A percentile compares a stretch with the other conserved stretches of the same genome.
Conservation (phyloP, 2,113 vertebrate genomes). For the Sisor rabdophorus region DNA sequence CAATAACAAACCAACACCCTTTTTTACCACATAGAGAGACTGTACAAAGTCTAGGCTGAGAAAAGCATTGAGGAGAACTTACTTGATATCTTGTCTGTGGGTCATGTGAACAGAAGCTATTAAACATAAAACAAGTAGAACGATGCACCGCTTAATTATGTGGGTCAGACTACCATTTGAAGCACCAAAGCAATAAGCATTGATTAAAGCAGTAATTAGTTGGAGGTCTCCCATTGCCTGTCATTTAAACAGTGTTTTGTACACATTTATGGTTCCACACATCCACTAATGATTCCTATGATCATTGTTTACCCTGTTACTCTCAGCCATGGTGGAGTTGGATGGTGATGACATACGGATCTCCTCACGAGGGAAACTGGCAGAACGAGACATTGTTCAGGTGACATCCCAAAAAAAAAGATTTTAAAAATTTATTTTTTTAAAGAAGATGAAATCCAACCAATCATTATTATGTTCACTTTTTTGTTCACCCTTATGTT, state of each 20-base stretch:
- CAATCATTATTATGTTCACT: slow-evolving; percentile 10
- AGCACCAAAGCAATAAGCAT: not conserved
- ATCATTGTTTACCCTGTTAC: slow-evolving; percentile 10
- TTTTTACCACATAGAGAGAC: not conserved
- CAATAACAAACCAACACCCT: slow-evolving; percentile 16
- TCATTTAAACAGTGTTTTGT: not conserved
- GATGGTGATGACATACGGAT: slow-evolving; percentile 89
- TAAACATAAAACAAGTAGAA: slow-evolving; percentile 9
- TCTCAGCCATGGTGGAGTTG: slow-evolving; percentile 89
- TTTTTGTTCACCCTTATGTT: slow-evolving; percentile 24
- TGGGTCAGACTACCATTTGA: slow-evolving; percentile 5
- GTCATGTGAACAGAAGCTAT: slow-evolving; percentile 9
- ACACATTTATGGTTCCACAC: not conserved
- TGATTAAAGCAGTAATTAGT: slow-evolving; percentile 29
- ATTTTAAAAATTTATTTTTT: no score
- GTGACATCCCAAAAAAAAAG: slow-evolving; percentile 60
- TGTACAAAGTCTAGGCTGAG: not conserved
- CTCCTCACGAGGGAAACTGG: slow-evolving; percentile 86
- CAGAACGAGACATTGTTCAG: slow-evolving; percentile 92
- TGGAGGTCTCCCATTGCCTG: not conserved
- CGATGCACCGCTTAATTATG: slow-evolving; percentile 15
- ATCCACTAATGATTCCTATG: not conserved
- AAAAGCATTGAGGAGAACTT: slow-evolving; percentile 18
- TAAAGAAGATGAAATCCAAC: slow-evolving; percentile 31
- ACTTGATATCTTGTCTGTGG: not conserved